phyloP scores from a whole-genome alignment of 2,888 invertebrate species.

The Meliscaeva auricollis region DNA sequence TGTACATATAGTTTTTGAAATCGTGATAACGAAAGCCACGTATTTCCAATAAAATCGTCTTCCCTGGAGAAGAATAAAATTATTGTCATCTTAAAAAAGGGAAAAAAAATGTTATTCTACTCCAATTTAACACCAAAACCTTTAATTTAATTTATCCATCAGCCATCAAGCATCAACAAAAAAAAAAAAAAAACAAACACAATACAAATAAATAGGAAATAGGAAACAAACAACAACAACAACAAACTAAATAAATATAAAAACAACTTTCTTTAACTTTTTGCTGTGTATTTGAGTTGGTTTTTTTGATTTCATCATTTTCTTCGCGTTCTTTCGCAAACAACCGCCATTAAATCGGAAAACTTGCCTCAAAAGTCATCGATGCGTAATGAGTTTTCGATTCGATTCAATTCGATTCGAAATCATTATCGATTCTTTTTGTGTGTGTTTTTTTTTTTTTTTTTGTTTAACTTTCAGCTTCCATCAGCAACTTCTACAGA shows the following conservation, averaged over 20 bases:
- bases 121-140: too few species aligned
- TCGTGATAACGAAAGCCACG: too few species aligned
- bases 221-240: conserved; percentile 9
- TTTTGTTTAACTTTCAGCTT: conserved; percentile 2
- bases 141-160: too few species aligned
- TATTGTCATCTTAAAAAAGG: too few species aligned
- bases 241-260: conserved; percentile 14
- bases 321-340: conserved; percentile 24
- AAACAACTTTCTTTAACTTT: conserved; percentile 7
- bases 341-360: conserved; percentile 58
- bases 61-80: too few species aligned
- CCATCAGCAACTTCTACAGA: too few species aligned
- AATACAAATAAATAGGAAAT: background rate
- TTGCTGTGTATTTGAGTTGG: background rate
- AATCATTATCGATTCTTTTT: conserved; percentile 19
- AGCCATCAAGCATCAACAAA: background rate
- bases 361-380: conserved; percentile 69
- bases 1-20: too few species aligned
- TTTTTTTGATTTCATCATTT: conserved; percentile 33
- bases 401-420: conserved; percentile 53
- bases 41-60: too few species aligned
- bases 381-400: conserved; percentile 74
- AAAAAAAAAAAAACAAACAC: background rate
- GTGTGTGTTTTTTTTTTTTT: background rate
- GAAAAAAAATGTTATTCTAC: too few species aligned